Percentiles rank a stretch among this genome's conserved stretches.
These are phyloP conservation scores for Drosophila mulleri DNA, from an alignment of 2,888 invertebrate species.

Conservation along the genomic window DNA sequence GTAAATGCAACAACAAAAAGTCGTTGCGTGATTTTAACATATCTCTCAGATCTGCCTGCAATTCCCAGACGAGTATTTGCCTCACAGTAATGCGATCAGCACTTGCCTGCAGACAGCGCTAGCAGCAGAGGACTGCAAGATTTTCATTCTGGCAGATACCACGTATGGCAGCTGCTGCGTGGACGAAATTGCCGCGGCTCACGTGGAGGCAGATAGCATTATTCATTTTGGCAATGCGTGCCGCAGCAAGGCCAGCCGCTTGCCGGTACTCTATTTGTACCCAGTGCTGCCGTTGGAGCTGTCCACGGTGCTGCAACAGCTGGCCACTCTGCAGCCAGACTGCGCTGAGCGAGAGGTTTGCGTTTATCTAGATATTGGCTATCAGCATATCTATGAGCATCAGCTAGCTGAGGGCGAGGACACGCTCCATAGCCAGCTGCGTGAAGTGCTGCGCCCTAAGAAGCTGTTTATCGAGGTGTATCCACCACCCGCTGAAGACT, in stretches of 20 bases:
- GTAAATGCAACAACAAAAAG: conserved; percentile 20
- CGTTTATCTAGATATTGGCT: conserved; percentile 89
- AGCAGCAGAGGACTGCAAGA: conserved; percentile 71
- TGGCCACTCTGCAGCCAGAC: conserved; percentile 76
- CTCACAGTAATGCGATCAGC: conserved; percentile 89
- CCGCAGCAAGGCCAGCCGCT: conserved; percentile 89
- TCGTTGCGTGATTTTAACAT: not conserved
- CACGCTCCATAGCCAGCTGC: conserved; percentile 51
- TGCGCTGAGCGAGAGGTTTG: conserved; percentile 85
- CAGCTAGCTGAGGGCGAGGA: conserved; percentile 45
- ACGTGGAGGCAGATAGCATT: conserved; percentile 93
- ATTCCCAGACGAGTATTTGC: conserved; percentile 93
- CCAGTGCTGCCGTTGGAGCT: conserved; percentile 88
- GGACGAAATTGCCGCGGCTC: conserved; percentile 92
- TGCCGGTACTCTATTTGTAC: conserved; percentile 92
- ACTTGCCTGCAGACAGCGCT: conserved; percentile 86
- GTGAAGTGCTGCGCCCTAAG: conserved; percentile 53
- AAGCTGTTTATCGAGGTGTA: conserved; percentile 70
- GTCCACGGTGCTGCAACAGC: conserved; percentile 83
- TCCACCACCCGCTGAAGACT: conserved; percentile 68
- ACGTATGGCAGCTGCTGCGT: conserved; percentile 92
- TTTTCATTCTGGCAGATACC: conserved; percentile 95
- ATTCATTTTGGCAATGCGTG: conserved; percentile 97
- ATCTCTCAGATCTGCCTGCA: conserved; percentile 92
- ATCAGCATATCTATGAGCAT: conserved; percentile 87